phyloP scores from a whole-genome alignment of 2,888 invertebrate species.

The Mesorhabditis spiculigera region DNA sequence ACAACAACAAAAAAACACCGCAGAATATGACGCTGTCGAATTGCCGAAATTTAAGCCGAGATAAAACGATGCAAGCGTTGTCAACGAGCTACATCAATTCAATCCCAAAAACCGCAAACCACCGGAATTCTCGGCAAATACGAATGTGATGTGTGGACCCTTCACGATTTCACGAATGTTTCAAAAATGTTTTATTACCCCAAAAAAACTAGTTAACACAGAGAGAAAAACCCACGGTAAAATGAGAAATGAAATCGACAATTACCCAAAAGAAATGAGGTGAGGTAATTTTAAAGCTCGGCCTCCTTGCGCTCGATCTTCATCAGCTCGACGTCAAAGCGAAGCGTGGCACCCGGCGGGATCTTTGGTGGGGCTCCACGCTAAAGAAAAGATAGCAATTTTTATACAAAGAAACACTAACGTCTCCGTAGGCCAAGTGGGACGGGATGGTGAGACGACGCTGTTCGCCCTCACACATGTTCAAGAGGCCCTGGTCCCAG shows the following conservation, averaged over 20 bases:
- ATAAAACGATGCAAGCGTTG: background rate
- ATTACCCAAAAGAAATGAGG: background rate
- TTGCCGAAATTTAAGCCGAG: no score
- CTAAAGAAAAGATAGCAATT: background rate
- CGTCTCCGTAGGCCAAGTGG: constrained; percentile 78
- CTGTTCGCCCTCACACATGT: constrained; percentile 72
- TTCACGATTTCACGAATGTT: no score
- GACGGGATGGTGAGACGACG: constrained; percentile 80
- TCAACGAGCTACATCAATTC: background rate
- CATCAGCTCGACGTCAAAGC: constrained; percentile 56
- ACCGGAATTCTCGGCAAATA: background rate
- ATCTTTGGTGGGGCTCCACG: constrained; percentile 79
- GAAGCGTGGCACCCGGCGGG: constrained; percentile 61
- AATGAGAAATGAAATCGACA: background rate
- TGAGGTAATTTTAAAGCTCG: constrained; percentile 29
- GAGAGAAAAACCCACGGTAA: background rate
- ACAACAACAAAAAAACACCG: no score
- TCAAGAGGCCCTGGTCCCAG: constrained; percentile 83
- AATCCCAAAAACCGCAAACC: background rate
- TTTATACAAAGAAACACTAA: background rate
- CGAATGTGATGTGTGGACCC: no score
- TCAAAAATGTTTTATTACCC: no score
- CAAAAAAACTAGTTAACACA: background rate
- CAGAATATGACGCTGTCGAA: no score
- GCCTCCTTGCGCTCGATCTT: constrained; percentile 40